phyloP scores from a whole-genome alignment of 2,113 vertebrate species.

The Microcebus jonahi region DNA sequence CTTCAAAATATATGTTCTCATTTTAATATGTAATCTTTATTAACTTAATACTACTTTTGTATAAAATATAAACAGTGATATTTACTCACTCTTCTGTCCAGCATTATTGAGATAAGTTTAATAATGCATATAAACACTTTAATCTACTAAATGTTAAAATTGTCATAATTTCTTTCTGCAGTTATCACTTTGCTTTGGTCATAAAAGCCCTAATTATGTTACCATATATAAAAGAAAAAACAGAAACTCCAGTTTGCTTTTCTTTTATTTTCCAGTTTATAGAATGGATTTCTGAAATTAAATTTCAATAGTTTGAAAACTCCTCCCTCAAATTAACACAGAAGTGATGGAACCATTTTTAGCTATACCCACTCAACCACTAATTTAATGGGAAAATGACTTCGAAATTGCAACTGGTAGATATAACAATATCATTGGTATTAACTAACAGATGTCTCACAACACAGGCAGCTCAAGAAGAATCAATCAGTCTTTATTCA shows the following conservation, averaged over 20 bases:
- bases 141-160: background rate
- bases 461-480: background rate
- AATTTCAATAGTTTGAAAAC: conserved; percentile 52
- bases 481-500: background rate
- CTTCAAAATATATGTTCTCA: background rate
- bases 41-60: background rate
- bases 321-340: conserved; percentile 45
- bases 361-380: conserved; percentile 37
- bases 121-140: conserved; percentile 11
- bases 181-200: background rate
- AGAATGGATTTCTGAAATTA: conserved; percentile 58
- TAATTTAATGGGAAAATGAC: conserved; percentile 25
- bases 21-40: background rate
- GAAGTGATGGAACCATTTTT: conserved; percentile 48
- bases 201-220: conserved; percentile 22
- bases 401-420: conserved; percentile 25
- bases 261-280: background rate
- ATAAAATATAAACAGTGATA: conserved; percentile 30
- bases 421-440: conserved; percentile 31
- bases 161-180: conserved; percentile 2
- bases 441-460: background rate
- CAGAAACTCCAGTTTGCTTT: conserved; percentile 33
- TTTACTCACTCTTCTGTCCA: background rate
- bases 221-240: conserved; percentile 32
- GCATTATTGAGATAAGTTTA: background rate